Conservation (phyloP, 2,888 invertebrate species). For the Melolontha melolontha region DNA sequence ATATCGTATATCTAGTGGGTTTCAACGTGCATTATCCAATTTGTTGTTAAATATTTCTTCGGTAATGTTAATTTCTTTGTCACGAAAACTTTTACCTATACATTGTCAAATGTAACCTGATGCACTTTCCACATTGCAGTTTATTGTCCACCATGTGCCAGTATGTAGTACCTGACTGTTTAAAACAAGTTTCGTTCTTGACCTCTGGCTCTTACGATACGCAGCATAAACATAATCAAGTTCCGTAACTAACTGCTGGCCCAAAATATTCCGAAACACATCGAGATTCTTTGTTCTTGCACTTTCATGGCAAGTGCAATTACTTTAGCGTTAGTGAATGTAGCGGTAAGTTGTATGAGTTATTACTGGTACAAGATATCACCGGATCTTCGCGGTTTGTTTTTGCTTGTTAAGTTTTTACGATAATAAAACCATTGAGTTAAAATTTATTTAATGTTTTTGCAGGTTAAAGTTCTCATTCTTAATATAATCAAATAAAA, state of each 20-base stretch:
- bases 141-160: slow-evolving; percentile 54
- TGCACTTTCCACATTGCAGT: slow-evolving; percentile 45
- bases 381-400: no score
- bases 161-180: slow-evolving; percentile 54
- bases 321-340: background rate
- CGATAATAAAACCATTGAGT: no score
- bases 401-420: no score
- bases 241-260: slow-evolving; percentile 34
- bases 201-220: slow-evolving; percentile 57
- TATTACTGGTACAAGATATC: no score
- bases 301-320: slow-evolving; percentile 18
- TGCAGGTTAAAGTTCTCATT: no score
- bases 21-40: slow-evolving; percentile 20
- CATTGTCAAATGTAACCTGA: slow-evolving; percentile 18
- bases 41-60: slow-evolving; percentile 28
- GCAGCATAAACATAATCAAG: slow-evolving; percentile 50
- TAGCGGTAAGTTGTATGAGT: no score
- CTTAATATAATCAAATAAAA: no score
- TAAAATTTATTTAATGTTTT: no score
- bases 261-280: slow-evolving; percentile 29
- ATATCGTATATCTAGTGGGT: slow-evolving; percentile 26
- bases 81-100: slow-evolving; percentile 7
- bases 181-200: slow-evolving; percentile 59
- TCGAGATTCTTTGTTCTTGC: slow-evolving; percentile 33
- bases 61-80: slow-evolving; percentile 10